These are phyloP conservation scores for Adineta ricciae DNA, from an alignment of 2,888 invertebrate genomes.

Conservation along the genomic window DNA sequence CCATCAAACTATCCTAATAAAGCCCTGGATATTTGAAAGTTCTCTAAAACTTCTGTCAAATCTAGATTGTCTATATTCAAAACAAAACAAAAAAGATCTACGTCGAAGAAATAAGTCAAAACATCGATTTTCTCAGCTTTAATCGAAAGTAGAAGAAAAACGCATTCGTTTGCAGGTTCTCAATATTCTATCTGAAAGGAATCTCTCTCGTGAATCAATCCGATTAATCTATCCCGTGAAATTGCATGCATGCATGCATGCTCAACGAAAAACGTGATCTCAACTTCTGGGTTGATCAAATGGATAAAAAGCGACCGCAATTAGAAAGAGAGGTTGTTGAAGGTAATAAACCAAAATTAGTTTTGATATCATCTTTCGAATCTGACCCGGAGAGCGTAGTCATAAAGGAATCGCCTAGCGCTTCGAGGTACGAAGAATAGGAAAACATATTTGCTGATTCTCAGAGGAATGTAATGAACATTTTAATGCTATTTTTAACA, in stretches of 20 bases:
- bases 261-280: no score
- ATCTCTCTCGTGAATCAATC: no score
- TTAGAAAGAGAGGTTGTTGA: neutral
- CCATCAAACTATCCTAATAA: neutral
- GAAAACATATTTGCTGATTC: no score
- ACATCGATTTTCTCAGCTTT: neutral
- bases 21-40: neutral
- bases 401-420: neutral
- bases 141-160: neutral
- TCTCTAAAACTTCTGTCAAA: slow-evolving; percentile 6
- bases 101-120: neutral
- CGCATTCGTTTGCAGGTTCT: neutral
- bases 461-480: no score
- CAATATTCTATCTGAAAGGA: neutral
- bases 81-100: neutral
- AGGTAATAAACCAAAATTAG: neutral
- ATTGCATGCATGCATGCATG: no score
- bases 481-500: neutral
- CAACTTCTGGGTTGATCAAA: no score
- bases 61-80: neutral
- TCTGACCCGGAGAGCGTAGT: neutral
- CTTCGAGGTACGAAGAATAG: slow-evolving; percentile 6
- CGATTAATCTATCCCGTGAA: no score
- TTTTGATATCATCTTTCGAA: neutral
- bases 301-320: slow-evolving; percentile 48